These are phyloP conservation scores for Dynastes hyllus DNA, from an alignment of 2,888 invertebrate species.

Conservation along the genomic window DNA sequence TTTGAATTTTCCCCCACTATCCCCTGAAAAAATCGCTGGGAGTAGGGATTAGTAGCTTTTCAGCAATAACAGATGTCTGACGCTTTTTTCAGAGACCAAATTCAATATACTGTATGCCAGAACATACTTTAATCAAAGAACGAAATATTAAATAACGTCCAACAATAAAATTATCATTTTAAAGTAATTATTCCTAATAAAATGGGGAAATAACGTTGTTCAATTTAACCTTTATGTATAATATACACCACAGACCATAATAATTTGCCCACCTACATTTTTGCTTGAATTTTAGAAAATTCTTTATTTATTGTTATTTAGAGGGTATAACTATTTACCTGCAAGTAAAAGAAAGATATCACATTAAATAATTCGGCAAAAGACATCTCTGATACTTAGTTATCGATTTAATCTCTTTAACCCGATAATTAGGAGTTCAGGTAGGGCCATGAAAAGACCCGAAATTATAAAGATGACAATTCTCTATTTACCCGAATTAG, in stretches of 20 bases:
- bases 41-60: slow-evolving; percentile 32
- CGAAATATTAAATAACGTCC: neutral
- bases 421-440: too few relatives aligned
- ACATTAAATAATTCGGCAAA: too few relatives aligned
- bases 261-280: too few relatives aligned
- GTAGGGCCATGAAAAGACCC: too few relatives aligned
- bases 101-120: neutral
- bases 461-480: too few relatives aligned
- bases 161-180: neutral
- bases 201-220: neutral
- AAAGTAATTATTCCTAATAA: slow-evolving; percentile 1
- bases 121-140: neutral
- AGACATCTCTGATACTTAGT: too few relatives aligned
- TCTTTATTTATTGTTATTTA: too few relatives aligned
- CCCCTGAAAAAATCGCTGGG: neutral
- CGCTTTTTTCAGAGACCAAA: neutral
- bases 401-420: too few relatives aligned
- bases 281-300: too few relatives aligned
- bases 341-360: too few relatives aligned
- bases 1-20: neutral
- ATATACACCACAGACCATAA: neutral
- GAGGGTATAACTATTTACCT: too few relatives aligned
- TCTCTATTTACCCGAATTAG: too few relatives aligned
- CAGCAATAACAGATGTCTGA: neutral
- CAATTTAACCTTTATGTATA: neutral